Percentiles rank a stretch among this genome's conserved stretches.
Evolutionary conservation across 2,888 invertebrate species (phyloP).

Genomic region (Hedya salicella): DNA sequence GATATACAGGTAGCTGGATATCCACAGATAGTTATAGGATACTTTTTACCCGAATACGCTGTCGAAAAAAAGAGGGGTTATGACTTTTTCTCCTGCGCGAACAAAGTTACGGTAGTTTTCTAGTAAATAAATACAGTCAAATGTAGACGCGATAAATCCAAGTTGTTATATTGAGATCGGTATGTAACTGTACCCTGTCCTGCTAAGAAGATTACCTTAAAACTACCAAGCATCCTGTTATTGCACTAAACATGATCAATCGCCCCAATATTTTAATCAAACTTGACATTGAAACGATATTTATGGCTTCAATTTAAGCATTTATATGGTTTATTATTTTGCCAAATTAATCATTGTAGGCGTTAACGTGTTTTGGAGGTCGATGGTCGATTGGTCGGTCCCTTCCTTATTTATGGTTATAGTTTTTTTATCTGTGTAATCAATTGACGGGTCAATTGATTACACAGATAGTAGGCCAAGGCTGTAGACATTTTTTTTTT

Average conservation of each 20-base stretch:
- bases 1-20: too few species aligned
- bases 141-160: too few species aligned
- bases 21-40: too few species aligned
- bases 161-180: too few species aligned
- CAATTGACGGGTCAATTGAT: not conserved
- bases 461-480: slow-evolving; percentile 28
- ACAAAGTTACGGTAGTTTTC: too few species aligned
- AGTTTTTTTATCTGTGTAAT: slow-evolving; percentile 18
- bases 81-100: too few species aligned
- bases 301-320: slow-evolving; percentile 30
- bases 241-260: slow-evolving; percentile 34
- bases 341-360: slow-evolving; percentile 40
- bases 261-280: slow-evolving; percentile 34
- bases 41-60: too few species aligned
- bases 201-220: slow-evolving; percentile 29
- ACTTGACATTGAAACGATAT: slow-evolving; percentile 39
- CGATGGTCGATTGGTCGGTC: slow-evolving; percentile 22
- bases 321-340: slow-evolving; percentile 40
- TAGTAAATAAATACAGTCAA: too few species aligned
- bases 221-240: slow-evolving; percentile 36
- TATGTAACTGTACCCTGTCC: slow-evolving; percentile 13
- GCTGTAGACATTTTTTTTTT: not conserved
- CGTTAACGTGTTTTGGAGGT: slow-evolving; percentile 28
- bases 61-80: too few species aligned
- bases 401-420: slow-evolving; percentile 32